phyloP scores from a whole-genome alignment of 2,888 invertebrate genomes.

The Temnothorax rugatulus region DNA sequence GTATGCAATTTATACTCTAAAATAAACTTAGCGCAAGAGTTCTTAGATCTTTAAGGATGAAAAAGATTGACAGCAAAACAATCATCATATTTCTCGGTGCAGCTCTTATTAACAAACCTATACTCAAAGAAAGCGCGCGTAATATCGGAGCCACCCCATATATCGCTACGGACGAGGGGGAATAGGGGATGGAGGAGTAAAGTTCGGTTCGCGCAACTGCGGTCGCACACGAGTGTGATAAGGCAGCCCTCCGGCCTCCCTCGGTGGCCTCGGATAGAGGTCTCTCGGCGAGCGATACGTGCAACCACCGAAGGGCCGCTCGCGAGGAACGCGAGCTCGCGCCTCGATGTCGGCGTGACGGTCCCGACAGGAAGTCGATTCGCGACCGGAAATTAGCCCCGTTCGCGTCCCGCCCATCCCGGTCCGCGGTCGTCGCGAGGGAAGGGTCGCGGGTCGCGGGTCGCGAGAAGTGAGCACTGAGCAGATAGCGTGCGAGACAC shows the following conservation, averaged over 20 bases:
- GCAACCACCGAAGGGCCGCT: slow-evolving; percentile 24
- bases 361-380: slow-evolving; percentile 70
- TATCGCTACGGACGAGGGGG: slow-evolving; percentile 10
- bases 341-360: slow-evolving; percentile 57
- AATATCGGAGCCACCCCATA: neutral
- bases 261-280: slow-evolving; percentile 86
- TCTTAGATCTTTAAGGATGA: neutral
- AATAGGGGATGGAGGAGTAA: slow-evolving; percentile 21
- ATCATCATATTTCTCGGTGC: neutral
- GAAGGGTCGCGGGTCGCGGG: slow-evolving; percentile 25
- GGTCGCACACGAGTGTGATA: slow-evolving; percentile 79
- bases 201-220: slow-evolving; percentile 85
- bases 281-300: slow-evolving; percentile 77
- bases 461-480: slow-evolving; percentile 42
- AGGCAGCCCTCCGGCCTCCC: slow-evolving; percentile 80
- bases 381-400: slow-evolving; percentile 75
- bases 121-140: neutral
- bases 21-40: neutral
- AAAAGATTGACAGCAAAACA: neutral
- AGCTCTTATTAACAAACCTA: neutral
- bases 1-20: neutral
- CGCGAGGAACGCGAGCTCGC: slow-evolving; percentile 48
- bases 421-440: slow-evolving; percentile 52
- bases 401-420: slow-evolving; percentile 62
- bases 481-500: slow-evolving; percentile 7